phyloP scores from a whole-genome alignment of 2,113 vertebrate genomes.

The Lycaon pictus region DNA sequence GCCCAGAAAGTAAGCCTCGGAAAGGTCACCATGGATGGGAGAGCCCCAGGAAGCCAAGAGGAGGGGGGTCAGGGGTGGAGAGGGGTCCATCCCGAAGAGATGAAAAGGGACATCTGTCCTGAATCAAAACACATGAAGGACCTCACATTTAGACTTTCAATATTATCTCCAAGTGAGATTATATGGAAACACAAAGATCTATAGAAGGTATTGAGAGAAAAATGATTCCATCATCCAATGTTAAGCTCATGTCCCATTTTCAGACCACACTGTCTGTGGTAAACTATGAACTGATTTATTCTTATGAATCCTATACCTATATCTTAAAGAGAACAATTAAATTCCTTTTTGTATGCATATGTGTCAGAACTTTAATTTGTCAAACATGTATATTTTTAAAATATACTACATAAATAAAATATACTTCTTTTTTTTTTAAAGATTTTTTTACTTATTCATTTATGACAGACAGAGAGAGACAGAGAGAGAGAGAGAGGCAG shows the following conservation, averaged over 20 bases:
- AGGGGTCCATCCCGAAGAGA: neutral
- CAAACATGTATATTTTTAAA: neutral
- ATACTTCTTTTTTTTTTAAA: neutral
- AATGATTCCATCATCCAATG: neutral
- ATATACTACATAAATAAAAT: neutral
- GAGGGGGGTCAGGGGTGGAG: neutral
- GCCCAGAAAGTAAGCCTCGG: neutral
- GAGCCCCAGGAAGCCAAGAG: neutral
- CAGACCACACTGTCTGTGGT: neutral
- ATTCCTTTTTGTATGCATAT: neutral
- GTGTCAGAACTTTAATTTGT: neutral
- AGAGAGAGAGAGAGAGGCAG: neutral
- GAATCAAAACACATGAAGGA: neutral
- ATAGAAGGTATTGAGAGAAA: neutral
- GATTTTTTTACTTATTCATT: no score
- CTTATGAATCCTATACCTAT: neutral
- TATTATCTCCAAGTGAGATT: neutral
- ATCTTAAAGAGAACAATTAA: neutral
- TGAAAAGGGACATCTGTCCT: neutral
- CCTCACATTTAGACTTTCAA: neutral
- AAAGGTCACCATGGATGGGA: neutral
- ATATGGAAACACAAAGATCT: neutral
- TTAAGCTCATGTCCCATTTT: neutral
- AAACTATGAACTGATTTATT: neutral
- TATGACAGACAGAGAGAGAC: no score